phyloP scores from a whole-genome alignment of 2,888 invertebrate species.

The Yponomeuta evonymella region DNA sequence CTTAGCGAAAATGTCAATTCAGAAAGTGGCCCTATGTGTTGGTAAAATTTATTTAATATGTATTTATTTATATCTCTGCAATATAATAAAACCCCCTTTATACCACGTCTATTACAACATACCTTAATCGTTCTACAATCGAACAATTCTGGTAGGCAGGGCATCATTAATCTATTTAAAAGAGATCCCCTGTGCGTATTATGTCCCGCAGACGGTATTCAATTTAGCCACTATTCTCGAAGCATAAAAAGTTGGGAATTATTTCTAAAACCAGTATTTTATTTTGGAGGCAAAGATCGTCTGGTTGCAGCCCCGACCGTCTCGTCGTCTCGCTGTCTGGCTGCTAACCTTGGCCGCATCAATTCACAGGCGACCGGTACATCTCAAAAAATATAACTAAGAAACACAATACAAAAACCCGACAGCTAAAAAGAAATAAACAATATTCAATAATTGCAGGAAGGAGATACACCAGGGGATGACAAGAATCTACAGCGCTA shows the following conservation, averaged over 20 bases:
- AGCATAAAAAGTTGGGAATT: constrained; percentile 53
- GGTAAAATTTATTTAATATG: not conserved
- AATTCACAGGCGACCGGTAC: constrained; percentile 41
- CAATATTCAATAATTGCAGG: too few species aligned
- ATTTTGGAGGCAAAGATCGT: constrained; percentile 24
- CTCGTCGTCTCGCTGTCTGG: constrained; percentile 65
- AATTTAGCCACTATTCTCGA: constrained; percentile 39
- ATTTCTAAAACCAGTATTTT: constrained; percentile 60
- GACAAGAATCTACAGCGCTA: too few species aligned
- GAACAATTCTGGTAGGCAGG: not conserved
- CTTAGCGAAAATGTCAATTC: too few species aligned
- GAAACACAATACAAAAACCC: constrained; percentile 10
- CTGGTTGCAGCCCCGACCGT: constrained; percentile 50
- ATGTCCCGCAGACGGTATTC: constrained; percentile 54
- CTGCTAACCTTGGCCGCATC: constrained; percentile 60
- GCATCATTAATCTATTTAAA: constrained; percentile 10
- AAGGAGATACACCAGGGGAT: too few species aligned
- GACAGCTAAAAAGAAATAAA: too few species aligned
- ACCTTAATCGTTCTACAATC: not conserved
- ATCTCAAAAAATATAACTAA: constrained; percentile 37
- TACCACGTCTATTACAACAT: not conserved
- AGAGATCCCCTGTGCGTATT: constrained; percentile 28
- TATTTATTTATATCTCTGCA: not conserved
- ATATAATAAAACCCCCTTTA: not conserved
- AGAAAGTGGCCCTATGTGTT: not conserved